Evolutionary conservation across 2,113 vertebrate species (phyloP), one percentile per base, ranked within the genome.

Genomic region (Pao palembangensis): DNA sequence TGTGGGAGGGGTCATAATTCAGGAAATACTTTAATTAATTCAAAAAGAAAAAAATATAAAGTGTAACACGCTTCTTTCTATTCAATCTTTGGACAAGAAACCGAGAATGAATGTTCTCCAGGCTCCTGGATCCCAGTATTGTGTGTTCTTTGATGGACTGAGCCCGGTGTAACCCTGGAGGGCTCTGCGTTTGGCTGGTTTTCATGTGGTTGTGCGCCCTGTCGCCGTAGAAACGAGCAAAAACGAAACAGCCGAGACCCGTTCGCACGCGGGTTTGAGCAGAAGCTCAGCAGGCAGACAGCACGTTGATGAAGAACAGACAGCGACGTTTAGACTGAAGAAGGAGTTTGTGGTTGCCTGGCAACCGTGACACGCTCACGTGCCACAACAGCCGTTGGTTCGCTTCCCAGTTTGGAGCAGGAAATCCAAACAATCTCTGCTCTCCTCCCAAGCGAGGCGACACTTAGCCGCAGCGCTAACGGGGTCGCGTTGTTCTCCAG

Each of bases 21-120:
- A 87, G 83, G 83, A 87, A 84, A 72, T 66, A 71, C 71, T 82
- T 84, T 71, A 20, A 81, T 79, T 69, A 49, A 67, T 76, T 76
- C 60, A 77, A 76, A 81, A 79, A 73, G 58, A 81, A 76, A 61
- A 67, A 62, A 51, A 84, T 67, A 76, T 69, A 71, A 80, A 82
- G 65, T 82, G 71, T 76, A 82, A 81, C 67, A 18, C 75, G 78
- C 78, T 81, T 86, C 74, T 84, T 83, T 75, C 74, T 83, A 73
- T 70, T 79, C 66, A 76, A 69, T 84, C 75, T 81, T 70, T 59
- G 78, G 83, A 85, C 85, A 84, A 69, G 64, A 44, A 67, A 84
- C 79, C 71, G 85, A 82, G 79, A 79, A 84, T 80, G 85, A 85
- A 84, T 85, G 79, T 85, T 79, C 67, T 81, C 65, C 76, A 75